phyloP scores from a whole-genome alignment of 30 jellyfish, hydroid and myxozoan species.

The Chrysaora quinquecirrha region DNA sequence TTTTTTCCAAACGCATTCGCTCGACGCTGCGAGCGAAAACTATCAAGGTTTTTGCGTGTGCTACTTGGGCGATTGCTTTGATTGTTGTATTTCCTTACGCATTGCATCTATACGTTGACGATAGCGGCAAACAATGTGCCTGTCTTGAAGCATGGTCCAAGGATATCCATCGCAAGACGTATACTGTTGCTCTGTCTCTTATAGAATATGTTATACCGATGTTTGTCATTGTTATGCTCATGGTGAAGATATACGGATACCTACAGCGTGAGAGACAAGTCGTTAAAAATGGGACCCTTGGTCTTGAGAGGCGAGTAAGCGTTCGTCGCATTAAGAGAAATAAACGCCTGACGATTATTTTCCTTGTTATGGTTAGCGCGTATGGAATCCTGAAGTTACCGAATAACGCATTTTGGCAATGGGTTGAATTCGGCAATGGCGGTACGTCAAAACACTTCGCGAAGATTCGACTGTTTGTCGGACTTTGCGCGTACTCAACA shows the following conservation, averaged over 20 bases:
- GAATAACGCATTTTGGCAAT: constrained; percentile 68
- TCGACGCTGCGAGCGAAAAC: constrained; percentile 45
- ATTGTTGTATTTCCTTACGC: constrained; percentile 70
- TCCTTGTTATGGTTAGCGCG: constrained; percentile 60
- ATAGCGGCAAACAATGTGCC: background rate
- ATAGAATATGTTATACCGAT: constrained; percentile 61
- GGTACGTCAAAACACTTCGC: background rate
- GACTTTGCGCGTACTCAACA: constrained; percentile 71
- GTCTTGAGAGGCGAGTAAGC: constrained; percentile 59
- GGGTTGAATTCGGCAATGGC: constrained; percentile 70
- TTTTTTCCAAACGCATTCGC: constrained; percentile 50
- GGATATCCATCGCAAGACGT: constrained; percentile 17
- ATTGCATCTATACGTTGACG: constrained; percentile 17
- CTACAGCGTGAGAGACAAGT: constrained; percentile 35
- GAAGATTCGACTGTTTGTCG: constrained; percentile 53
- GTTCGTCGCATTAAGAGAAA: constrained; percentile 31
- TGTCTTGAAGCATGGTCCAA: constrained; percentile 50
- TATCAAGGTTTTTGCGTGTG: constrained; percentile 5
- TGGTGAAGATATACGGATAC: constrained; percentile 27
- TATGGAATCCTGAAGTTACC: constrained; percentile 71
- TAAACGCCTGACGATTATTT: constrained; percentile 43
- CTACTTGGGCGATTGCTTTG: constrained; percentile 60
- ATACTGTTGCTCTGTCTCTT: constrained; percentile 54
- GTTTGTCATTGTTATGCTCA: constrained; percentile 15
- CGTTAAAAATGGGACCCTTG: constrained; percentile 43